phyloP scores from a whole-genome alignment of 2,113 vertebrate species.

The Chinchilla lanigera region DNA sequence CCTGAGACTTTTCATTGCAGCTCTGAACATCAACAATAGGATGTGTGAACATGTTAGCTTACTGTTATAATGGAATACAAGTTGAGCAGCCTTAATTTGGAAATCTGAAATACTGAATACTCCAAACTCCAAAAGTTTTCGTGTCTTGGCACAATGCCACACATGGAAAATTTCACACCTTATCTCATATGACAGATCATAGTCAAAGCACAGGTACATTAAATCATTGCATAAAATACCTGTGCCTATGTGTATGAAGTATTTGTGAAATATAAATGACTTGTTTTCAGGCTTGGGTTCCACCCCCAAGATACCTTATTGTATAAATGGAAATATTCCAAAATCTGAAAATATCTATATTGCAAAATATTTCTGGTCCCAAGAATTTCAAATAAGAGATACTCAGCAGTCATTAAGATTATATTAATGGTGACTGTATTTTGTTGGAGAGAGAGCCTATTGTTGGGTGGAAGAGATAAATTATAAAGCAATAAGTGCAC shows the following conservation, averaged over 20 bases:
- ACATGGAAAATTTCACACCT: background rate
- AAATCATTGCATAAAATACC: background rate
- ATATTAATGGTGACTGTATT: background rate
- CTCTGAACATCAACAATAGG: background rate
- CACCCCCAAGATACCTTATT: background rate
- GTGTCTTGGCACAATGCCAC: background rate
- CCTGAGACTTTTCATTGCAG: background rate
- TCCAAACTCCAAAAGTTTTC: background rate
- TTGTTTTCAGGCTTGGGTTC: background rate
- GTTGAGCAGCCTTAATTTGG: background rate
- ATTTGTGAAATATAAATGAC: background rate
- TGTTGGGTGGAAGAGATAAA: background rate
- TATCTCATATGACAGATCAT: background rate
- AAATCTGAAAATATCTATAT: background rate
- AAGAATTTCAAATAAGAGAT: background rate
- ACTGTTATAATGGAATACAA: background rate
- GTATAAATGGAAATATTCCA: background rate
- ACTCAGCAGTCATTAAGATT: background rate
- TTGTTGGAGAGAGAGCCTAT: background rate
- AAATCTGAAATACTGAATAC: background rate
- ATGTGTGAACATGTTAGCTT: background rate
- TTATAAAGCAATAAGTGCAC: background rate
- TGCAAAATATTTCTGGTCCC: background rate
- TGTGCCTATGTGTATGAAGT: background rate
- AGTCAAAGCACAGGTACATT: background rate